Percentiles rank a stretch among this genome's conserved stretches.
phyloP scores from a whole-genome alignment of 2,113 vertebrate species.

The Passer domesticus region DNA sequence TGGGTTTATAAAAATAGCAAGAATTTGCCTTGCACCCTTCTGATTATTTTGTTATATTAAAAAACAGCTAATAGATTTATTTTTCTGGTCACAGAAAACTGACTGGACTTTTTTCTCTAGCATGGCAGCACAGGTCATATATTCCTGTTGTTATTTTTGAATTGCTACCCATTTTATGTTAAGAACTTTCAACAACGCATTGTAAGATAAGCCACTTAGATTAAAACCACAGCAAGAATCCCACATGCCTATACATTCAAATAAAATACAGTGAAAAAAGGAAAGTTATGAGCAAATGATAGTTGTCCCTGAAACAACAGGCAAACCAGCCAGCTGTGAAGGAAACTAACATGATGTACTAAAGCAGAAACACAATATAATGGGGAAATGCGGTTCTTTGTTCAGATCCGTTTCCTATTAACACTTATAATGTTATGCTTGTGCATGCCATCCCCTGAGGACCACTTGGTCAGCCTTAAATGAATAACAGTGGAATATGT shows the following conservation, averaged over 20 bases:
- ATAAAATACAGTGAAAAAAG: conserved; percentile 13
- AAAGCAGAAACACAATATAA: conserved; percentile 72
- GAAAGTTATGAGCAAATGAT: conserved; percentile 53
- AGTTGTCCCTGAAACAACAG: conserved; percentile 57
- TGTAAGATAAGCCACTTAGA: conserved; percentile 10
- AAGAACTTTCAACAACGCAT: background rate
- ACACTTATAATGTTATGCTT: conserved; percentile 70
- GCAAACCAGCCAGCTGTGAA: conserved; percentile 69
- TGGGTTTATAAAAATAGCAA: background rate
- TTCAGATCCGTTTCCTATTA: conserved; percentile 78
- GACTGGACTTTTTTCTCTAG: background rate
- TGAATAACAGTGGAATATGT: conserved; percentile 65
- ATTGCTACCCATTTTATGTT: background rate
- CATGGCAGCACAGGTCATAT: background rate
- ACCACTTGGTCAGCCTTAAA: conserved; percentile 60
- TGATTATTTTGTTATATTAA: conserved; percentile 20
- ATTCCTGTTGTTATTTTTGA: background rate
- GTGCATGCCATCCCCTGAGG: conserved; percentile 66
- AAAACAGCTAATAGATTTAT: background rate
- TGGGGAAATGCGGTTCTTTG: conserved; percentile 73
- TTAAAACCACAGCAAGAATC: conserved; percentile 18
- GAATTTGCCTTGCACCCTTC: background rate
- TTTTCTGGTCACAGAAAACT: background rate
- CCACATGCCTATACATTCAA: background rate
- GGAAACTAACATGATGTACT: conserved; percentile 74